A percentile compares a stretch with the other conserved stretches of the same genome.
phyloP scores from a whole-genome alignment of 1,140 invertebrate genomes.

The Drosophila kurseongensis region DNA sequence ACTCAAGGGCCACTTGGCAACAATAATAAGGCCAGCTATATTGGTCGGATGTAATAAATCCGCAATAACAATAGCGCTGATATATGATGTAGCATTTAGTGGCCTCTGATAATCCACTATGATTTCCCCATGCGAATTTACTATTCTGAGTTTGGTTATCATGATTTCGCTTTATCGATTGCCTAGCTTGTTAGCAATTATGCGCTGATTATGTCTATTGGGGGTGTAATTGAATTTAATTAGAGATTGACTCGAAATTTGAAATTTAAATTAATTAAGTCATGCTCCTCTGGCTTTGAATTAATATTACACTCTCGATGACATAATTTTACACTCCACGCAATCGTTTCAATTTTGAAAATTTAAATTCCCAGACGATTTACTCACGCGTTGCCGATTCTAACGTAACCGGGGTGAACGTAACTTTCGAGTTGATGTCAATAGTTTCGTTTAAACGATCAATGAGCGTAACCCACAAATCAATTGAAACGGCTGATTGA shows the following conservation, averaged over 20 bases:
- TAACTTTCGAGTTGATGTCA: conserved; percentile 12
- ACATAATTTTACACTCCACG: conserved; percentile 21
- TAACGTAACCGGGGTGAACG: conserved; percentile 15
- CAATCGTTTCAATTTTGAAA: conserved; percentile 13
- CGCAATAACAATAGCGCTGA: conserved; percentile 7
- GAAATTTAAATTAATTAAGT: conserved; percentile 63
- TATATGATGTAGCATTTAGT: conserved; percentile 10
- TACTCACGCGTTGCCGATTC: conserved; percentile 28
- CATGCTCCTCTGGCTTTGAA: conserved; percentile 18
- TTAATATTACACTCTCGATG: conserved; percentile 40
- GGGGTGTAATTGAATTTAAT: conserved; percentile 70
- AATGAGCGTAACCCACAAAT: conserved; percentile 67
- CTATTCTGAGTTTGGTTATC: conserved; percentile 8
- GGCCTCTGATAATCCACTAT: conserved; percentile 49
- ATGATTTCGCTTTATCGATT: conserved; percentile 35
- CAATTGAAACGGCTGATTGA: conserved; percentile 70
- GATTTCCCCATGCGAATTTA: conserved; percentile 30
- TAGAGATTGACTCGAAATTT: conserved; percentile 45
- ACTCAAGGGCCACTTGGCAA: conserved; percentile 40
- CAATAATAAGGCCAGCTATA: conserved; percentile 7
- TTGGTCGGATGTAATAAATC: conserved; percentile 23
- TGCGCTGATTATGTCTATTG: conserved; percentile 55
- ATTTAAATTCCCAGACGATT: conserved; percentile 50
- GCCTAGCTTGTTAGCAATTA: conserved; percentile 26
- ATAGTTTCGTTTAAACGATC: conserved; percentile 39